phyloP scores from a whole-genome alignment of 2,797 vertebrate species.

The Streptopelia turtur region DNA sequence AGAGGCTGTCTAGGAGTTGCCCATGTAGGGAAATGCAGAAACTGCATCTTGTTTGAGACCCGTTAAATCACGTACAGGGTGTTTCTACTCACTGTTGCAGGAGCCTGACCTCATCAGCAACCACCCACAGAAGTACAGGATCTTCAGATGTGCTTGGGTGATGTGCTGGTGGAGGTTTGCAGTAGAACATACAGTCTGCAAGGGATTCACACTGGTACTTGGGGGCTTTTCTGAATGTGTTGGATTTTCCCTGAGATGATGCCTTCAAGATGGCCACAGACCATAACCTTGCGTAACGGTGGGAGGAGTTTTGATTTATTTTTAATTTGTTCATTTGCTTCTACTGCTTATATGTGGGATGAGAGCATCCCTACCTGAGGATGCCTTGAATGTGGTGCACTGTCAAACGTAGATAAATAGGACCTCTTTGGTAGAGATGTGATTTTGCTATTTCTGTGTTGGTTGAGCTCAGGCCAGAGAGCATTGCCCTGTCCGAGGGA shows the following conservation, averaged over 20 bases:
- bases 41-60: not conserved
- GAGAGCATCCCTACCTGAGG: not conserved
- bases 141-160: not conserved
- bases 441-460: not conserved
- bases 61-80: not conserved
- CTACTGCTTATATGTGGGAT: accelerated
- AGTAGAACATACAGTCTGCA: not conserved
- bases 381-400: not conserved
- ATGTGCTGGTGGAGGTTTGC: not conserved
- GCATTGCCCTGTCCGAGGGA: not conserved
- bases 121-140: not conserved
- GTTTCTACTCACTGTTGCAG: not conserved
- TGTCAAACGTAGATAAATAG: not conserved
- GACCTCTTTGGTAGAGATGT: not conserved
- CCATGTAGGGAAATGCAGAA: not conserved
- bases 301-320: not conserved
- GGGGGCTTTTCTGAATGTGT: not conserved
- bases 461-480: not conserved
- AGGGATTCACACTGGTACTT: not conserved
- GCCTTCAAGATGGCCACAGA: not conserved
- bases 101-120: not conserved
- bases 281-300: accelerated
- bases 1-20: not conserved
- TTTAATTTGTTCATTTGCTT: not conserved
- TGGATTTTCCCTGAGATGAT: not conserved